These are phyloP conservation scores for Cyprinus carpio DNA, from an alignment of 2,113 vertebrate genomes.

Conservation along the genomic window DNA sequence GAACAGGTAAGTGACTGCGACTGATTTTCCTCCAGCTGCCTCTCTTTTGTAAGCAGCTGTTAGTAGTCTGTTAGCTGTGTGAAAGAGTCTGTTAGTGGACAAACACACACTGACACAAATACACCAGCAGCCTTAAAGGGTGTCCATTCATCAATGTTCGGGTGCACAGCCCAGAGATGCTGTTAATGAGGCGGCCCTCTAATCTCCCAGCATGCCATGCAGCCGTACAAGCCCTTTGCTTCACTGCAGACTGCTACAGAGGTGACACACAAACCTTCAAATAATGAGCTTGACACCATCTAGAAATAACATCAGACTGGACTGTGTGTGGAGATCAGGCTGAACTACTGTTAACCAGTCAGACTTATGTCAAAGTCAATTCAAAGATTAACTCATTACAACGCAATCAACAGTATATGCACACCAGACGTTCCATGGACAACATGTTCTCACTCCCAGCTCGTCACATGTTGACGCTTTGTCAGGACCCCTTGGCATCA, in stretches of 20 bases:
- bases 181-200: not conserved
- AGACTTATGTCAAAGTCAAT: not conserved
- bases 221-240: not conserved
- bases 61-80: not conserved
- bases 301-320: slow-evolving; percentile 3
- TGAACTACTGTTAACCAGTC: not conserved
- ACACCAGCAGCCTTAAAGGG: not conserved
- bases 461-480: too few species aligned
- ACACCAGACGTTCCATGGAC: not conserved
- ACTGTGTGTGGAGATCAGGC: not conserved
- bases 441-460: too few species aligned
- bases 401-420: not conserved
- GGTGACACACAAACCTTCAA: not conserved
- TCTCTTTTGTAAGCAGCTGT: not conserved
- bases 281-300: not conserved
- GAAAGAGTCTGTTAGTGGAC: not conserved
- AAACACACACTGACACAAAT: slow-evolving; percentile 12
- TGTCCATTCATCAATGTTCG: not conserved
- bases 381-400: not conserved
- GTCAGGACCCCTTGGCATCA: too few species aligned
- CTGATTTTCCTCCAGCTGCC: not conserved
- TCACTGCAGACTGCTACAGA: not conserved
- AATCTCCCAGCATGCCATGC: not conserved
- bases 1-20: not conserved
- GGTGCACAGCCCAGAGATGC: not conserved